Conservation (phyloP, 1,140 invertebrate genomes). For the Drosophila asahinai region DNA sequence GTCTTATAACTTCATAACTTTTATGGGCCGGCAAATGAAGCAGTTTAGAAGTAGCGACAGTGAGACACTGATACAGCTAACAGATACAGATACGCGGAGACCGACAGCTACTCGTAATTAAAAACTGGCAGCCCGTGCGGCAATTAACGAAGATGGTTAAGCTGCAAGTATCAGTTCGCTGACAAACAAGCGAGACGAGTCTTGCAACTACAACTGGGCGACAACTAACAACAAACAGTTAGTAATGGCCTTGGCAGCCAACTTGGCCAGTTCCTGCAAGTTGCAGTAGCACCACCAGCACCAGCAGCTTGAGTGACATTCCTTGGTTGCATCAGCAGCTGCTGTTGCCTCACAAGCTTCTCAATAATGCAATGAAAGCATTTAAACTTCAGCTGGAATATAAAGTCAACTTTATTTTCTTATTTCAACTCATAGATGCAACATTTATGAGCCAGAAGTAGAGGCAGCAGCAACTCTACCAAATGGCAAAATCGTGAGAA, state of each 20-base stretch:
- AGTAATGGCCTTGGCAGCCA: conserved; percentile 69
- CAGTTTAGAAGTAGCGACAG: conserved; percentile 56
- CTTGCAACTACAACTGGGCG: conserved; percentile 28
- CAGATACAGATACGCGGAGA: conserved; percentile 22
- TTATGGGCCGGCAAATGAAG: conserved; percentile 72
- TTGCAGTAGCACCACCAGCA: no score
- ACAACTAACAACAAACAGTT: conserved; percentile 31
- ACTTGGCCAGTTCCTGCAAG: conserved; percentile 45
- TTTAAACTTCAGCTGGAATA: conserved; percentile 52
- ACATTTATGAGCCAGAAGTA: conserved; percentile 69
- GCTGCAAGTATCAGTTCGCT: conserved; percentile 35
- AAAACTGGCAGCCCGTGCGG: conserved; percentile 27
- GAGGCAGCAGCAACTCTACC: conserved; percentile 27
- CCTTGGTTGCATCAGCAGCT: conserved; percentile 45
- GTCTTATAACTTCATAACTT: conserved; percentile 75
- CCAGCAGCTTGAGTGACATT: conserved; percentile 70
- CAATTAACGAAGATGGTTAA: conserved; percentile 69
- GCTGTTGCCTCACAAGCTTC: conserved; percentile 42
- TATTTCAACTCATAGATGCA: conserved; percentile 50
- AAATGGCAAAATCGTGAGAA: conserved; percentile 68
- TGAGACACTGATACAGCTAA: conserved; percentile 26
- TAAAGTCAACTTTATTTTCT: conserved; percentile 51
- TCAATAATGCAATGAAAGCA: conserved; percentile 82
- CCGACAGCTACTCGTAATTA: conserved; percentile 61
- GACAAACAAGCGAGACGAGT: conserved; percentile 36